These are phyloP conservation scores for Tribolium freemani DNA, from an alignment of 2,888 invertebrate species.

Conservation along the genomic window DNA sequence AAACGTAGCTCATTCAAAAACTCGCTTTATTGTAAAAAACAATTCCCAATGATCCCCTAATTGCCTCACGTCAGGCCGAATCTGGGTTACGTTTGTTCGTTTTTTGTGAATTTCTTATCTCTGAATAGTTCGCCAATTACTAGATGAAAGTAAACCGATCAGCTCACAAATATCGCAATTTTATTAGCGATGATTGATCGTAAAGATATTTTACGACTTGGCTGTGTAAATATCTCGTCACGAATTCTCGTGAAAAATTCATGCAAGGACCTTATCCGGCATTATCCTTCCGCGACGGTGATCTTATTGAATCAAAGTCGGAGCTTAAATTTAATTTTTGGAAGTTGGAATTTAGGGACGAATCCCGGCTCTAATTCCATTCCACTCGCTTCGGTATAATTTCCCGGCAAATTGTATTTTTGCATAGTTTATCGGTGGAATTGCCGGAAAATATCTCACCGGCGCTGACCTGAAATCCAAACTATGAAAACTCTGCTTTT, in stretches of 20 bases:
- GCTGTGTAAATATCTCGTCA: background rate
- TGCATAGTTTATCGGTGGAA: no score
- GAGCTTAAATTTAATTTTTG: background rate
- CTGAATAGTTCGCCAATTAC: background rate
- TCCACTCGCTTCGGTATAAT: no score
- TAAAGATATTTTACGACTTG: background rate
- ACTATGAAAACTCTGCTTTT: constrained; percentile 4
- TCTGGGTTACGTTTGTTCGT: no score
- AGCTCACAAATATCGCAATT: background rate
- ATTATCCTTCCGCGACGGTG: background rate
- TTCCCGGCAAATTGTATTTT: no score
- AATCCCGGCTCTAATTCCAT: no score
- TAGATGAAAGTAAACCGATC: background rate
- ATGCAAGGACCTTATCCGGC: background rate
- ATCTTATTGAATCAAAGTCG: background rate
- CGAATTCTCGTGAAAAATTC: background rate
- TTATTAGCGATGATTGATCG: constrained; percentile 19
- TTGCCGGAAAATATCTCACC: no score
- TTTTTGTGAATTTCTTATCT: background rate
- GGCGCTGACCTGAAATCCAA: background rate
- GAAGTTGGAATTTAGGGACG: background rate
- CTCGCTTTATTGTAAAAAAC: no score
- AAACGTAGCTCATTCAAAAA: no score
- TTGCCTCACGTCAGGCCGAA: no score
- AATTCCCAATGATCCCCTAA: no score